phyloP scores from a whole-genome alignment of 1,140 invertebrate genomes.

The Drosophila fuyamai region DNA sequence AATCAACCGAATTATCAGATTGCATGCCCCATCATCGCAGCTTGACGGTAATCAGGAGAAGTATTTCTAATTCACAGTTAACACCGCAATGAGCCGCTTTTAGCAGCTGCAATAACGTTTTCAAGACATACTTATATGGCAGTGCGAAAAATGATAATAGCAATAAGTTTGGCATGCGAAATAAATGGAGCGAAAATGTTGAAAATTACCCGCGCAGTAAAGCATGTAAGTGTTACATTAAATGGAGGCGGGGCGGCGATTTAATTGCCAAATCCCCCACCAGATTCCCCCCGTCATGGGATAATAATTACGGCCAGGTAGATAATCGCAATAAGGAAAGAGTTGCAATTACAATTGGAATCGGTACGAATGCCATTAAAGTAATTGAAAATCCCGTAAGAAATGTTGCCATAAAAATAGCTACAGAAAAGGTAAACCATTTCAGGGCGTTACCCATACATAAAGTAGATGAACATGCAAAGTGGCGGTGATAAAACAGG shows the following conservation, averaged over 20 bases:
- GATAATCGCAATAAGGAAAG: conserved; percentile 26
- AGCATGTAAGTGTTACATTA: conserved; percentile 71
- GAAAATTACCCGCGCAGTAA: conserved; percentile 56
- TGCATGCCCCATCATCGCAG: conserved; percentile 30
- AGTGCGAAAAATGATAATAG: conserved; percentile 24
- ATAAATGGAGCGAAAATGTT: conserved; percentile 41
- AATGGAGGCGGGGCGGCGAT: conserved; percentile 28
- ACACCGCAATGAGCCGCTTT: conserved; percentile 5
- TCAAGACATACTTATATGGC: not conserved
- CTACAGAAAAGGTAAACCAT: conserved; percentile 13
- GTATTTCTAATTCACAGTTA: conserved; percentile 40
- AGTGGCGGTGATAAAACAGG: conserved; percentile 32
- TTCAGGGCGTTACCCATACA: conserved; percentile 10
- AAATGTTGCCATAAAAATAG: conserved; percentile 23
- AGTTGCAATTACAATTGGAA: conserved; percentile 16
- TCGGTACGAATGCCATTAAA: conserved; percentile 42
- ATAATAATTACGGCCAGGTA: conserved; percentile 36
- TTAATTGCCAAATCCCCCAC: conserved; percentile 34
- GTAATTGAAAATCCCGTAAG: conserved; percentile 39
- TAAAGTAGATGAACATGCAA: conserved; percentile 23
- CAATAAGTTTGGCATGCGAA: conserved; percentile 20
- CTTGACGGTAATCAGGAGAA: conserved; percentile 21
- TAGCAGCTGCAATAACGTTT: not conserved
- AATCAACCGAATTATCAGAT: conserved; percentile 30
- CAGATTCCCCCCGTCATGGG: conserved; percentile 21